These are phyloP conservation scores for Brenthis ino DNA, from an alignment of 2,888 invertebrate genomes.

Conservation along the genomic window DNA sequence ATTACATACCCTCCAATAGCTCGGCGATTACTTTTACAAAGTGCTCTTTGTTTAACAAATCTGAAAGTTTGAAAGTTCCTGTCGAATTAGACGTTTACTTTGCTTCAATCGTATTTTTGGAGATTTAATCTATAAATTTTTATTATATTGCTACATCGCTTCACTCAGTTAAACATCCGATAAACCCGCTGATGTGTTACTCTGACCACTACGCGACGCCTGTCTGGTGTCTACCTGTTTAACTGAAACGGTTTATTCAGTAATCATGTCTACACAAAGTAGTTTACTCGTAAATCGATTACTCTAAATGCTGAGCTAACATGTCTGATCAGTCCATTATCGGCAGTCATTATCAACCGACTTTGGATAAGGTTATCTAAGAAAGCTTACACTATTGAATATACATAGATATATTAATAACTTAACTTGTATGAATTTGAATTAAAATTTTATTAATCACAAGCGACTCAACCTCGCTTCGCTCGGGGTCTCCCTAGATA, in stretches of 20 bases:
- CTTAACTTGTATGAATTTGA: background rate
- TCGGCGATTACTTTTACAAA: conserved; percentile 16
- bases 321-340: conserved; percentile 12
- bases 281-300: conserved; percentile 18
- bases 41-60: conserved; percentile 13
- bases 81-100: too few relatives aligned
- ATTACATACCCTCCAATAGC: conserved; percentile 17
- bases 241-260: conserved; percentile 18
- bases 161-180: too few relatives aligned
- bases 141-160: too few relatives aligned
- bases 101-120: background rate
- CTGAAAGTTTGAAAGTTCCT: conserved; percentile 8
- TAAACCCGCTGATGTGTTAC: too few relatives aligned
- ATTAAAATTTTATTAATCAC: too few relatives aligned
- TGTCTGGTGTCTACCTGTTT: background rate
- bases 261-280: conserved; percentile 19
- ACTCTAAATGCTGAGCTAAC: conserved; percentile 2
- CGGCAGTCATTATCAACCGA: conserved; percentile 10
- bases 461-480: too few relatives aligned
- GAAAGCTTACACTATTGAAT: background rate
- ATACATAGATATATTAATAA: background rate
- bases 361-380: conserved; percentile 9
- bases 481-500: too few relatives aligned
- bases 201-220: too few relatives aligned
- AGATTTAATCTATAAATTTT: too few relatives aligned